Evolutionary conservation across 2,113 vertebrate genomes (phyloP).

Genomic region (Orcinus orca): DNA sequence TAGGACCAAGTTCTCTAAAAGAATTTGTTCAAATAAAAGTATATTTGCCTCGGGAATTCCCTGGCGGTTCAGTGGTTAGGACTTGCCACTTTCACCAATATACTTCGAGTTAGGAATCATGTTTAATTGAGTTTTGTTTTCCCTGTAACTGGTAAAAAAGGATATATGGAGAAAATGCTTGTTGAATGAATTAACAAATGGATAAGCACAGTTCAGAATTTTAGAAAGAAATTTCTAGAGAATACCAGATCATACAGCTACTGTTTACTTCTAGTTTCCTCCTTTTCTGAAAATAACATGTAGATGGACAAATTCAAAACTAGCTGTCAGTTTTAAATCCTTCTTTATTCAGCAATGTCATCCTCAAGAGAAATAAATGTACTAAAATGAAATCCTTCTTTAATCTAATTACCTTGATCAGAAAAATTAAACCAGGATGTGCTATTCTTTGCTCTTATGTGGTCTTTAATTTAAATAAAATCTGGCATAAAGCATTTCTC

Average conservation of each 20-base stretch:
- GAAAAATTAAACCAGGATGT: neutral
- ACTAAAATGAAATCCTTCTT: neutral
- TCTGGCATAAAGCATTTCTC: neutral
- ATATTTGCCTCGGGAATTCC: neutral
- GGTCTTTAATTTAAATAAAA: neutral
- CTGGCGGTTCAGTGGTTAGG: neutral
- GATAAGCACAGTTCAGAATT: neutral
- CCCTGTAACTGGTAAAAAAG: neutral
- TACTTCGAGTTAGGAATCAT: neutral
- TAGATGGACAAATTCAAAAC: neutral
- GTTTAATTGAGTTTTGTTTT: neutral
- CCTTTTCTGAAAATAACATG: neutral
- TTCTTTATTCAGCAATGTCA: neutral
- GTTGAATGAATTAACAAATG: neutral
- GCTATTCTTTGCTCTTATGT: neutral
- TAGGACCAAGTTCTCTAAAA: neutral
- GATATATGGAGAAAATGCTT: neutral
- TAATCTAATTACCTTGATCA: neutral
- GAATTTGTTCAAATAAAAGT: neutral
- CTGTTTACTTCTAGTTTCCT: neutral
- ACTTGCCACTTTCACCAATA: neutral
- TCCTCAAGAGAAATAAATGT: constrained; percentile 25
- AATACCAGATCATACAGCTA: neutral
- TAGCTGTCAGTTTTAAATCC: neutral
- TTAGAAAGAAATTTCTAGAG: neutral